These are phyloP conservation scores for Biston stratarius DNA, from an alignment of 2,888 invertebrate genomes.

Conservation along the genomic window DNA sequence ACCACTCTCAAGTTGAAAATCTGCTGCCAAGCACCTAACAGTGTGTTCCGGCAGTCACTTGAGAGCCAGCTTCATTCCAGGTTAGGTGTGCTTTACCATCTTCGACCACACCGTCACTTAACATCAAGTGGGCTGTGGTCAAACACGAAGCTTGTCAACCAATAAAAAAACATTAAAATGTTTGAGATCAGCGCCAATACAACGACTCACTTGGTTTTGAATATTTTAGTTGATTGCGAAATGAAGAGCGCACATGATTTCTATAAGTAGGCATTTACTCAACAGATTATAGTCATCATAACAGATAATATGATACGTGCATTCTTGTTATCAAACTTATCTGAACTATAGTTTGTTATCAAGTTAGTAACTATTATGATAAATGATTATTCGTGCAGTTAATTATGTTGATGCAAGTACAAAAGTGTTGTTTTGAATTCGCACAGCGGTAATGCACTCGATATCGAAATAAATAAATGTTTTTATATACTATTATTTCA, in stretches of 20 bases:
- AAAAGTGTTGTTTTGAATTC: not conserved
- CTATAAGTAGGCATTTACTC: not conserved
- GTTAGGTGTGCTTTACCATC: no score
- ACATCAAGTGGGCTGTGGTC: no score
- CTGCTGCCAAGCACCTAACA: no score
- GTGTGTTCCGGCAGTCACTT: no score
- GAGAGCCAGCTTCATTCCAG: no score
- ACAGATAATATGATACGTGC: slow-evolving; percentile 6
- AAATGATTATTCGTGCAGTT: slow-evolving; percentile 11
- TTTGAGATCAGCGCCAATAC: not conserved
- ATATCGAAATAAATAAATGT: no score
- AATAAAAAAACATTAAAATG: not conserved
- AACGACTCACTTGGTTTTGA: not conserved
- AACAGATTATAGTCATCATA: slow-evolving; percentile 1
- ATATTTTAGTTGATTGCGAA: not conserved
- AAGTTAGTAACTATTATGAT: slow-evolving; percentile 2
- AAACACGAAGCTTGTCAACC: no score
- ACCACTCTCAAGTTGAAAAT: no score
- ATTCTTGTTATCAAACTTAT: slow-evolving; percentile 6
- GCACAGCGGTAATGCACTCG: not conserved
- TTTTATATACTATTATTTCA: no score
- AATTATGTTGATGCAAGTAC: not conserved
- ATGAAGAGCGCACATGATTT: not conserved
- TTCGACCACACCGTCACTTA: no score
- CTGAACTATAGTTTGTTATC: slow-evolving; percentile 11